These are phyloP conservation scores for Sclerurus mexicanus DNA, from an alignment of 2,113 vertebrate genomes.

Conservation along the genomic window DNA sequence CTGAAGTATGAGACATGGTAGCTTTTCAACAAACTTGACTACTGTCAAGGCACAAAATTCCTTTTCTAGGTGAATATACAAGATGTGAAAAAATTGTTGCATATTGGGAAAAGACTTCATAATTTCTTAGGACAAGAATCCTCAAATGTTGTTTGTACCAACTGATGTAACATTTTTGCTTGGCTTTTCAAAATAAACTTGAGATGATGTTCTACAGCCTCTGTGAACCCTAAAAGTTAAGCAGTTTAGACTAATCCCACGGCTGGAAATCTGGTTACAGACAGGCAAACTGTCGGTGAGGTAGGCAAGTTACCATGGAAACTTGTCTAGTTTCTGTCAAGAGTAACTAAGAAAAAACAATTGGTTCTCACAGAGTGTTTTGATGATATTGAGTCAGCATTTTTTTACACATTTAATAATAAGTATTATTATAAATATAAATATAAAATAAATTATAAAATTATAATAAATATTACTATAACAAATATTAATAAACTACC, in stretches of 20 bases:
- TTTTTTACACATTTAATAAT: neutral
- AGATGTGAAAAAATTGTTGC: neutral
- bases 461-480: no score
- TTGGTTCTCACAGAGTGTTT: neutral
- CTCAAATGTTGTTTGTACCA: neutral
- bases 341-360: neutral
- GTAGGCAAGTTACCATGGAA: conserved; percentile 23
- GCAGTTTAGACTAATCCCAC: neutral
- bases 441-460: no score
- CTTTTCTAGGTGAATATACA: neutral
- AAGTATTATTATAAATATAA: no score
- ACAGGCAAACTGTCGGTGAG: neutral
- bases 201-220: neutral
- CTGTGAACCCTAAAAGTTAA: neutral
- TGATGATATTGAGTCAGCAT: conserved; percentile 1
- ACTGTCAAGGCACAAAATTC: neutral
- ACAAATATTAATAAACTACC: neutral
- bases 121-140: neutral
- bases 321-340: neutral
- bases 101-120: neutral
- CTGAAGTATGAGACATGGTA: neutral
- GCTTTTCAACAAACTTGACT: neutral
- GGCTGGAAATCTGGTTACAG: conserved; percentile 1
- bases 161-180: neutral
- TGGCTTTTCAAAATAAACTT: conserved; percentile 32